Conservation (phyloP, 53 echinoderm and acorn worm genomes). For the Antedon mediterranea region DNA sequence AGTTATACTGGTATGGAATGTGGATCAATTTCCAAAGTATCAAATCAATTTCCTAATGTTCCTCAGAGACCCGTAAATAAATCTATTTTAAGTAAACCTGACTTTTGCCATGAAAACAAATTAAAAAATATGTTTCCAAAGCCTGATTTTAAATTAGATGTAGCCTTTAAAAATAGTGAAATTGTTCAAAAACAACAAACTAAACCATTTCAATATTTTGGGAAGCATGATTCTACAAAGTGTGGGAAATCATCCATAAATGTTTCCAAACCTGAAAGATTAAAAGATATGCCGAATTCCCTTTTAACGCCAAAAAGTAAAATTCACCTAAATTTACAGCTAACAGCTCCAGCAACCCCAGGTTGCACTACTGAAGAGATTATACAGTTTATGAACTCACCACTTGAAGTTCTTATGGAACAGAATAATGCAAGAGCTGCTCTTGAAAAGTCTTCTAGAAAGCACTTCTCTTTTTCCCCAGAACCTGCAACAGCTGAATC, state of each 20-base stretch:
- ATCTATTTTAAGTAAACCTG: too few relatives aligned
- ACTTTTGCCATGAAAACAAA: too few relatives aligned
- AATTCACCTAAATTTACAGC: neutral
- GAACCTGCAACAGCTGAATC: neutral
- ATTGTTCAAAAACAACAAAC: too few relatives aligned
- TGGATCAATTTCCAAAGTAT: too few relatives aligned
- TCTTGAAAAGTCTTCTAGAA: neutral
- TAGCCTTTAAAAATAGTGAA: neutral
- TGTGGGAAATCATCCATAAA: neutral
- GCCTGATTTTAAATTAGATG: neutral
- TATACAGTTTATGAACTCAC: neutral
- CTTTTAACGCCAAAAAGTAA: neutral
- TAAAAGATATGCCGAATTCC: neutral
- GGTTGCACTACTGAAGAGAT: neutral
- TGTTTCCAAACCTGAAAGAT: neutral
- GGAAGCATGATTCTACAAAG: too few relatives aligned
- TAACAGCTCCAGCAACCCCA: neutral
- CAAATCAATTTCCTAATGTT: too few relatives aligned
- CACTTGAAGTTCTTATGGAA: neutral
- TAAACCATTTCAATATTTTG: too few relatives aligned
- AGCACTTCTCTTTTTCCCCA: neutral
- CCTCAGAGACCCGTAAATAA: too few relatives aligned
- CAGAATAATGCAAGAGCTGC: neutral
- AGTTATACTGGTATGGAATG: too few relatives aligned
- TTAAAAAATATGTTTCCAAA: too few relatives aligned